Evolutionary conservation across 2,888 invertebrate species (phyloP).

Genomic region (Leucophenga maculata): DNA sequence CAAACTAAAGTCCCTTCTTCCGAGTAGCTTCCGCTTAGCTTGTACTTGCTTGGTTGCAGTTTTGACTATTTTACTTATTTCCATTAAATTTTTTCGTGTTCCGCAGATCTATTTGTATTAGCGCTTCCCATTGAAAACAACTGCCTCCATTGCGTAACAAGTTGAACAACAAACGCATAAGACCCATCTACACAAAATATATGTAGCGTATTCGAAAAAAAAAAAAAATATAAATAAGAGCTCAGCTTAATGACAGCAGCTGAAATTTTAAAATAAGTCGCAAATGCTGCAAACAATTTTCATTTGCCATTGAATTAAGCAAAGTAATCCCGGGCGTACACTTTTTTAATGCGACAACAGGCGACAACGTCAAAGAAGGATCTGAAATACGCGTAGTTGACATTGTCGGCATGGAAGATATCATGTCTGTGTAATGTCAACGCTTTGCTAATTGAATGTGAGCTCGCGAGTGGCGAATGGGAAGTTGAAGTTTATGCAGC

Average conservation of each 20-base stretch:
- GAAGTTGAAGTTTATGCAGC: slow-evolving; percentile 1
- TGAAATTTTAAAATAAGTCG: background rate
- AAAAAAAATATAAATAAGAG: background rate
- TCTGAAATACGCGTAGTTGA: background rate
- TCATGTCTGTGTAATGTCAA: slow-evolving; percentile 21
- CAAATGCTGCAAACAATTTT: slow-evolving; percentile 58
- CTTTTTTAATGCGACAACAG: slow-evolving; percentile 33
- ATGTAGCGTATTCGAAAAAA: background rate
- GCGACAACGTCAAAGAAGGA: background rate
- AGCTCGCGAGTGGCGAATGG: background rate
- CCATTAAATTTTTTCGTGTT: no score
- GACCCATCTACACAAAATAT: background rate
- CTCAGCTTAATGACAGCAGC: slow-evolving; percentile 15
- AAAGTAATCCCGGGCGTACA: slow-evolving; percentile 61
- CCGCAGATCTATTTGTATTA: no score
- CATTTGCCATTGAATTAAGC: slow-evolving; percentile 65
- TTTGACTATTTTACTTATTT: no score
- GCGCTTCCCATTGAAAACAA: no score
- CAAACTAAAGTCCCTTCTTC: no score
- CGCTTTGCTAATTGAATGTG: slow-evolving; percentile 19
- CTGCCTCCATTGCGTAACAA: no score
- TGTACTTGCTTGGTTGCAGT: no score
- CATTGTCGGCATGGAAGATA: background rate
- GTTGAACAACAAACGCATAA: no score
- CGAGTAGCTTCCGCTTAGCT: no score